phyloP scores from a whole-genome alignment of 2,888 invertebrate species.

The Acleris holmiana region DNA sequence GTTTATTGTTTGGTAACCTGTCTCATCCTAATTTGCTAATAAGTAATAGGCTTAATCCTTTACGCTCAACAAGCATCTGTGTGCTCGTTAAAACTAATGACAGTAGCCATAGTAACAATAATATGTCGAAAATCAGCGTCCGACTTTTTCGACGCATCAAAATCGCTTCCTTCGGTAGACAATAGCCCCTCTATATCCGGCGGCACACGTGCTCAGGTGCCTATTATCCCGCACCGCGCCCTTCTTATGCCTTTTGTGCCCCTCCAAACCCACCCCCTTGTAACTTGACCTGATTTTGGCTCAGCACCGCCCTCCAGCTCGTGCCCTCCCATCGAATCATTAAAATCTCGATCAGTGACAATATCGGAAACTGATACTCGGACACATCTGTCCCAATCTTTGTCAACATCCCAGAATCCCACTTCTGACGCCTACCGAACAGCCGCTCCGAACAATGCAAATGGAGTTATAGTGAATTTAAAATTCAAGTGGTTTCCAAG shows the following conservation, averaged over 20 bases:
- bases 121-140: conserved; percentile 63
- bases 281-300: conserved; percentile 78
- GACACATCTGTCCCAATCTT: conserved; percentile 38
- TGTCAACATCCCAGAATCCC: conserved; percentile 25
- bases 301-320: conserved; percentile 69
- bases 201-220: conserved; percentile 83
- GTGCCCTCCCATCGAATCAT: conserved; percentile 75
- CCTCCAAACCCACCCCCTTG: conserved; percentile 65
- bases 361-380: conserved; percentile 57
- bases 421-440: conserved; percentile 13
- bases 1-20: neutral
- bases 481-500: conserved; percentile 52
- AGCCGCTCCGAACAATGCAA: conserved; percentile 38
- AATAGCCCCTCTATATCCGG: conserved; percentile 79
- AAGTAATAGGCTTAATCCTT: conserved; percentile 23
- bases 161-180: conserved; percentile 81
- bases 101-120: conserved; percentile 26
- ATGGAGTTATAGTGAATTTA: conserved; percentile 55
- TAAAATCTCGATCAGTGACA: conserved; percentile 46
- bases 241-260: conserved; percentile 64
- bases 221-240: conserved; percentile 72
- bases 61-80: conserved; percentile 24
- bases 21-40: conserved; percentile 15
- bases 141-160: conserved; percentile 73
- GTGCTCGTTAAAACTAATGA: conserved; percentile 20